Evolutionary conservation across 2,113 vertebrate species (phyloP).

Genomic region (Oreochromis niloticus): DNA sequence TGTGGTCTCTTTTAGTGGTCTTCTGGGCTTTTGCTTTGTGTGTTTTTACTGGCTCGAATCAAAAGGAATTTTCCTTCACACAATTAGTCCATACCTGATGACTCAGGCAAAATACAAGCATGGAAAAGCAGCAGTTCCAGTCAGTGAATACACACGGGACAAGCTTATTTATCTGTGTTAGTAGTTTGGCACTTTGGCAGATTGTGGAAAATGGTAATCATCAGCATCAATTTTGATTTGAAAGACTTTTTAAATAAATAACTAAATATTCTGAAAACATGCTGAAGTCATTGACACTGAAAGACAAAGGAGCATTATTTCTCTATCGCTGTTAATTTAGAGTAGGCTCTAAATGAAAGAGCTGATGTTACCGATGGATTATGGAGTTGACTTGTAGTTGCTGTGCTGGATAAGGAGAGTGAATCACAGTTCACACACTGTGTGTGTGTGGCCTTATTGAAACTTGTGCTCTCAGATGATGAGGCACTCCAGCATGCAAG

Average conservation of each 20-base stretch:
- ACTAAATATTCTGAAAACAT: neutral
- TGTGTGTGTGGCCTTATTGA: constrained; percentile 34
- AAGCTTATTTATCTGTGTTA: neutral
- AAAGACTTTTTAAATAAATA: neutral
- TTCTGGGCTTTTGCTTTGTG: neutral
- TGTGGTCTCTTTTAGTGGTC: neutral
- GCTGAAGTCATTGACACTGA: neutral
- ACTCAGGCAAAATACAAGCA: neutral
- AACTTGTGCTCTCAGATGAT: neutral
- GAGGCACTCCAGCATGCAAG: neutral
- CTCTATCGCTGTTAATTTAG: neutral
- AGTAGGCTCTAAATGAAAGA: neutral
- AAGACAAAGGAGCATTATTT: neutral
- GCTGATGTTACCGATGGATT: neutral
- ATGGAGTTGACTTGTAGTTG: neutral
- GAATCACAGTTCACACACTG: constrained; percentile 3
- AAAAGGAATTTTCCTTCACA: neutral
- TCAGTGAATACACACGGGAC: neutral
- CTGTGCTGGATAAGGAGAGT: neutral
- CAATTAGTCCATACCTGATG: neutral
- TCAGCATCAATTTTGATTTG: neutral
- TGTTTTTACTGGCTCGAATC: neutral
- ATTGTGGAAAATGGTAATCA: neutral
- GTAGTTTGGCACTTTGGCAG: neutral
- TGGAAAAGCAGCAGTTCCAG: neutral